phyloP scores from a whole-genome alignment of 1,140 invertebrate species.

The Ectropis grisescens region DNA sequence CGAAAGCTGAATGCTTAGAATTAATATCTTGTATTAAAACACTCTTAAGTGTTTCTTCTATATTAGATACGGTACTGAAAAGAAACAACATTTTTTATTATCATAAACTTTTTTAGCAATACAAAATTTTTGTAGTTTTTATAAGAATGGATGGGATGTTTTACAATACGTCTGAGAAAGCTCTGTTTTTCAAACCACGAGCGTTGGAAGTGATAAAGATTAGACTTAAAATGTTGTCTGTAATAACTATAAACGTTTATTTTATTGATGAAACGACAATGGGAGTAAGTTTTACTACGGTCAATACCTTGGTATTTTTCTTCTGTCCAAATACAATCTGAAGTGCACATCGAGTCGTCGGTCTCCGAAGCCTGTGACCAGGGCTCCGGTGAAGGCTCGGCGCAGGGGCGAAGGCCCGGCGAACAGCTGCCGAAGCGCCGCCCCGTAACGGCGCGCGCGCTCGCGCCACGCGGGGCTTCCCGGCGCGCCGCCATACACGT shows the following conservation, averaged over 20 bases:
- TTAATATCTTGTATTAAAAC: conserved; percentile 77
- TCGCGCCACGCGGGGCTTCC: conserved; percentile 46
- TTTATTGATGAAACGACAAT: no score
- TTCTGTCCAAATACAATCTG: conserved; percentile 79
- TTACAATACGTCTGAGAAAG: no score
- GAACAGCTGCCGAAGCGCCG: conserved; percentile 72
- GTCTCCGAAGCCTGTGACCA: conserved; percentile 79
- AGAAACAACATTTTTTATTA: conserved; percentile 3
- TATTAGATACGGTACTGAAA: conserved; percentile 73
- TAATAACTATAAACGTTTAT: background rate
- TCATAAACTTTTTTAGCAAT: no score
- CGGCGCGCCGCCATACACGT: conserved; percentile 71
- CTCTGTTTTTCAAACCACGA: no score
- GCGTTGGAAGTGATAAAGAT: no score
- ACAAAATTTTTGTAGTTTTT: no score
- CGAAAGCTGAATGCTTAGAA: conserved; percentile 75
- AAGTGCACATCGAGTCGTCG: conserved; percentile 81
- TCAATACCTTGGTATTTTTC: conserved; percentile 78
- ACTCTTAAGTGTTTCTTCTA: conserved; percentile 78
- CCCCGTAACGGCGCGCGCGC: conserved; percentile 68
- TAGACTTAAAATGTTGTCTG: background rate
- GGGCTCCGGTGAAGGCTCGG: conserved; percentile 73
- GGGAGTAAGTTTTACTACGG: no score
- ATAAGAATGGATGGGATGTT: no score
- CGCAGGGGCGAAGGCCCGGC: conserved; percentile 66